These are phyloP conservation scores for Ephestia elutella DNA, from an alignment of 1,140 invertebrate species.

Conservation along the genomic window DNA sequence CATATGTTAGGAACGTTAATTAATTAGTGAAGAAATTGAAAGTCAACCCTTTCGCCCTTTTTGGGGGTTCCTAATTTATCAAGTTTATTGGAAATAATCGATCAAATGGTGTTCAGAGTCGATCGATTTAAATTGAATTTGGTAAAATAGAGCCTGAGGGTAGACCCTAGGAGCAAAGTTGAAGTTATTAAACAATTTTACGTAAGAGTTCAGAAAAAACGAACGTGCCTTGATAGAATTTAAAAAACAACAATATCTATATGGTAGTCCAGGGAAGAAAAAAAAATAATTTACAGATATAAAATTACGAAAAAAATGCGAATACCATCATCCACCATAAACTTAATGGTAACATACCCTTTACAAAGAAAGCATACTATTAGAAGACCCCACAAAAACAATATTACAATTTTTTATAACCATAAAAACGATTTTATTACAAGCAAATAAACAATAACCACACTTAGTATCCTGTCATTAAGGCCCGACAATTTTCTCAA, in stretches of 20 bases:
- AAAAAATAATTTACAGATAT: too few relatives aligned
- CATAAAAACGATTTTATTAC: constrained; percentile 7
- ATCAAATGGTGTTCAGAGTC: background rate
- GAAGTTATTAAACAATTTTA: too few relatives aligned
- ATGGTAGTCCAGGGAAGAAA: too few relatives aligned
- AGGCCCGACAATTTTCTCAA: background rate
- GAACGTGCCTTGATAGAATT: too few relatives aligned
- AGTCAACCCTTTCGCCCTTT: constrained; percentile 55
- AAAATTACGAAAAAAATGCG: too few relatives aligned
- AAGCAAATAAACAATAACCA: constrained; percentile 16
- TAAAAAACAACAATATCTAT: too few relatives aligned
- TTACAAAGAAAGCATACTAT: background rate
- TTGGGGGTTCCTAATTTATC: constrained; percentile 15
- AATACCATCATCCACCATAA: background rate
- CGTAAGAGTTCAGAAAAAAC: too few relatives aligned
- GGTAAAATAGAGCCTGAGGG: too few relatives aligned
- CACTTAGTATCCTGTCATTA: constrained; percentile 21
- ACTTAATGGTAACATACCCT: background rate
- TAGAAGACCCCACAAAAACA: background rate
- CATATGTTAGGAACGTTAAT: constrained; percentile 63
- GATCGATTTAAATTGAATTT: constrained; percentile 7
- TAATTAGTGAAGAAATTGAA: constrained; percentile 68
- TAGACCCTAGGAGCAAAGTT: too few relatives aligned
- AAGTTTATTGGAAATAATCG: constrained; percentile 18
- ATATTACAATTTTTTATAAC: background rate